Evolutionary conservation across 1,140 invertebrate species (phyloP).

Genomic region (Aphaenogaster ashmeadi): DNA sequence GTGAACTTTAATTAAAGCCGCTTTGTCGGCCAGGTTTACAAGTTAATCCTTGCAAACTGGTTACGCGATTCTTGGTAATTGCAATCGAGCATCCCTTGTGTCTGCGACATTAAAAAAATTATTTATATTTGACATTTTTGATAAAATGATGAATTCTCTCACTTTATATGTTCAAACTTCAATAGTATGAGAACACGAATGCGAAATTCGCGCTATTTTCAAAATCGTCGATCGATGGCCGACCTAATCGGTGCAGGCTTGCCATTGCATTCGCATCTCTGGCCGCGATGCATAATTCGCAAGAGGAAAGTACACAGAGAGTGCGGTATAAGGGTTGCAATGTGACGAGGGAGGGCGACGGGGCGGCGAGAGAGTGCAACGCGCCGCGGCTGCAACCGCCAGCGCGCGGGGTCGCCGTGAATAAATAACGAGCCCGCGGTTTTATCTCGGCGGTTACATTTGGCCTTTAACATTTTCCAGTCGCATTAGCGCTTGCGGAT

Average conservation of each 20-base stretch:
- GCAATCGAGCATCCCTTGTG: background rate
- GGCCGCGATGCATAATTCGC: conserved; percentile 50
- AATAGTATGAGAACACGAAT: background rate
- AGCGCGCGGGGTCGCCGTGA: conserved; percentile 55
- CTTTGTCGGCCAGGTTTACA: background rate
- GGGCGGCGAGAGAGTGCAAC: conserved; percentile 22
- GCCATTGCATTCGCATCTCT: conserved; percentile 15
- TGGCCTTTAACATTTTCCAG: conserved; percentile 75
- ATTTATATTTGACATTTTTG: background rate
- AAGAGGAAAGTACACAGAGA: conserved; percentile 1
- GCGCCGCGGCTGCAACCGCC: conserved; percentile 53
- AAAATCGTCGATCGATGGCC: conserved; percentile 22
- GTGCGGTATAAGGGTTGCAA: background rate
- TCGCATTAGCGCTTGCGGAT: conserved; percentile 77
- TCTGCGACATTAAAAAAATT: background rate
- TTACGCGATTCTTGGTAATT: conserved; percentile 17
- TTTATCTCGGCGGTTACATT: conserved; percentile 72
- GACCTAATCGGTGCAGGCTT: background rate
- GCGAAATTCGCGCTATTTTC: background rate
- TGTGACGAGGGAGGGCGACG: background rate
- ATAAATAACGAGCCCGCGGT: conserved; percentile 72
- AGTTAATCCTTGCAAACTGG: background rate
- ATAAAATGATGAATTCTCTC: background rate
- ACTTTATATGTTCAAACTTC: background rate
- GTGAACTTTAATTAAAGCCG: conserved; percentile 51